Evolutionary conservation across 2,113 vertebrate species (phyloP), one percentile per base, ranked within the genome.

Genomic region (Lagopus muta): DNA sequence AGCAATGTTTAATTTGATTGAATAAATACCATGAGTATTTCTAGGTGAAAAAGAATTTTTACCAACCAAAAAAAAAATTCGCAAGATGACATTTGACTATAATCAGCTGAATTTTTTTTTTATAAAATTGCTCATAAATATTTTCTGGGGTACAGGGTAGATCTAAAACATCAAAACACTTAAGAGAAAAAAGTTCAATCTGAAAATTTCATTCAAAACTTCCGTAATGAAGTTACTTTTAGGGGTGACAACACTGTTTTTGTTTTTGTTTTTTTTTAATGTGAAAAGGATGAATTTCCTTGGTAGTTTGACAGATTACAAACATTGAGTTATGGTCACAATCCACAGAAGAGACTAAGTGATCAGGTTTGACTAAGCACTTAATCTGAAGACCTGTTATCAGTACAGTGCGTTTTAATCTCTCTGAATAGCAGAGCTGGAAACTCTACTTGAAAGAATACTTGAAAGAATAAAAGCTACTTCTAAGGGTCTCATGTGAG

Each of bases 401-500:
- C 40, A 47, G 13, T n/a, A 38, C 1, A n/a, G 25, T 3, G 3
- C 7, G 42, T 84, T 84, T 76, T 60, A 66, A 20, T 76, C 14
- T 38, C 28, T 82, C 6, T 65, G 13, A 81, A 48, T 6, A 73
- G 66, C 27, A 91, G 19, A 81, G 48, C 6, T 76, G 66, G 36
- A 89, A 82, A 65, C 19, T 48, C 12, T 24, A 61, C 20, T 38
- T 72, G 6, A 61, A 69, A 86, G 19, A 82, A 78, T 19, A 32
- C 20, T 38, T 75, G 7, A 58, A 69, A 86, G 21, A 82, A 78
- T 19, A 32, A 75, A 71, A 72, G 0, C 4, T 73, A 74, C 13
- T 36, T 40, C 24, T 34, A 81, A 75, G 9, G 11, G 43, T 3
- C 2, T 60, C 13, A 22, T 13, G 11, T 7, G 9, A 3, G 0